Evolutionary conservation across 1,140 invertebrate species (phyloP).

Genomic region (Samia ricini): DNA sequence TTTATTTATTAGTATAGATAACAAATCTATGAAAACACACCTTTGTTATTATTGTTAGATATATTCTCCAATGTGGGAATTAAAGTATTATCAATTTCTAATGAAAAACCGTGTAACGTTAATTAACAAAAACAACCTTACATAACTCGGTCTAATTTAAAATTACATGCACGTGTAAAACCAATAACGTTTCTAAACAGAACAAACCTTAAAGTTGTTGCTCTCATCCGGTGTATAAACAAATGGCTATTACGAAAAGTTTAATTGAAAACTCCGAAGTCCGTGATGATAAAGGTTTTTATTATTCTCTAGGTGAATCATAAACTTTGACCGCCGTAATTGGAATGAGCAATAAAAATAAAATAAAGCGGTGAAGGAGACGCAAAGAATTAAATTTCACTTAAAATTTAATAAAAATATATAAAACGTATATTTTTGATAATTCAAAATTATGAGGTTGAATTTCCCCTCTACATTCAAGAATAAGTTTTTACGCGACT

Average conservation of each 20-base stretch:
- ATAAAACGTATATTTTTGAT: too few species aligned
- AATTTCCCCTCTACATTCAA: too few species aligned
- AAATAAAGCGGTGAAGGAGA: slow-evolving; percentile 15
- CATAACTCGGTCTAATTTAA: neutral
- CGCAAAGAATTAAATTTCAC: too few species aligned
- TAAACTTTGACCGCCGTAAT: slow-evolving; percentile 26
- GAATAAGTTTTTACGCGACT: too few species aligned
- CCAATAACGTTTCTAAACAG: neutral
- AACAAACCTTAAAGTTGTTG: neutral
- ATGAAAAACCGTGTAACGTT: neutral
- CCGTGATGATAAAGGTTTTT: slow-evolving; percentile 35
- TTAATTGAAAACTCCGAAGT: slow-evolving; percentile 42
- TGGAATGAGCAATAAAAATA: slow-evolving; percentile 23
- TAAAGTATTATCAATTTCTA: too few species aligned
- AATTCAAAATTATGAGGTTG: too few species aligned
- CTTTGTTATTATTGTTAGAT: too few species aligned
- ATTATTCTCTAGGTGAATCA: slow-evolving; percentile 32
- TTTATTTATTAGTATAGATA: too few species aligned
- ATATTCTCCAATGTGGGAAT: too few species aligned
- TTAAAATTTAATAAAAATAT: too few species aligned
- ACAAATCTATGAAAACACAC: too few species aligned
- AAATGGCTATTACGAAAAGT: slow-evolving; percentile 40
- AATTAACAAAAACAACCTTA: neutral
- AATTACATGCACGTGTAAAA: neutral
- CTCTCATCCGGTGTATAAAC: slow-evolving; percentile 18